These are phyloP conservation scores for Propithecus perrieri DNA, from an alignment of 2,797 vertebrate genomes.

Conservation along the genomic window DNA sequence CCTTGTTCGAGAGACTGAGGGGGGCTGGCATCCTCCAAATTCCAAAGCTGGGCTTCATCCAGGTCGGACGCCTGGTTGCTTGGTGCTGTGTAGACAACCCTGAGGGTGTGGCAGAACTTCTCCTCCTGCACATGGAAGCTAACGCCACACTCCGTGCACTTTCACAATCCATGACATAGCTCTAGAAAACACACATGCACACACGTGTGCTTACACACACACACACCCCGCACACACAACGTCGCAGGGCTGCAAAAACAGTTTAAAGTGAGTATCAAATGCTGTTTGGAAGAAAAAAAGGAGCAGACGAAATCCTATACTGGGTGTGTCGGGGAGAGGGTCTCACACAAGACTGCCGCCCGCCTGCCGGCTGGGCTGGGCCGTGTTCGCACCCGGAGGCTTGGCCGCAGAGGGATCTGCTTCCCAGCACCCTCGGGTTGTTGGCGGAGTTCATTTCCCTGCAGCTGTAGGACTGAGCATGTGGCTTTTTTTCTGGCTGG, in stretches of 20 bases:
- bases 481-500: neutral
- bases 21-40: neutral
- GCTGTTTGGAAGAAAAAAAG: neutral
- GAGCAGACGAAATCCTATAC: neutral
- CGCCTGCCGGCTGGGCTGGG: neutral
- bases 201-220: neutral
- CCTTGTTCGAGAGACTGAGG: neutral
- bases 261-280: neutral
- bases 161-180: no score
- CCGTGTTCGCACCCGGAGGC: no score
- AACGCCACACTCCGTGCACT: neutral
- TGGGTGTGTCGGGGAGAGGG: neutral
- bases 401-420: neutral
- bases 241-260: neutral
- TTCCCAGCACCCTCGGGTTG: accelerated
- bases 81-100: neutral
- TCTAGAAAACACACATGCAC: neutral
- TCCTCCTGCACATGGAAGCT: neutral
- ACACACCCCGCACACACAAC: neutral
- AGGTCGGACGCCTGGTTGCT: neutral
- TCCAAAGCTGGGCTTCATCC: neutral
- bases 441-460: neutral
- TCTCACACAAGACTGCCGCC: no score
- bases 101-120: neutral
- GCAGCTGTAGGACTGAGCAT: neutral